phyloP scores from a whole-genome alignment of 1,140 invertebrate genomes.

The Sitobion miscanthi region DNA sequence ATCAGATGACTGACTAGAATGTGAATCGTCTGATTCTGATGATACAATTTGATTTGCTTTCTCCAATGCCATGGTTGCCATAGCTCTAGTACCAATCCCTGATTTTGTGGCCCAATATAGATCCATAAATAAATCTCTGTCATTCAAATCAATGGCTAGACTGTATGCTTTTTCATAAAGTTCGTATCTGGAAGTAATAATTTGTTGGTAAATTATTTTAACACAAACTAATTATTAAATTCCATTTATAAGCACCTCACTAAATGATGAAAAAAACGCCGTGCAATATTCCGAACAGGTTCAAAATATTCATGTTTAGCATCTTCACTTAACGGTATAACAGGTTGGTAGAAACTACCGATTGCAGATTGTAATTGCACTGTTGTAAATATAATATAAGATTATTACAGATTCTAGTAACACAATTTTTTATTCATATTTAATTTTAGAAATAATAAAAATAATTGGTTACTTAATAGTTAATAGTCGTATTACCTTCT shows the following conservation, averaged over 20 bases:
- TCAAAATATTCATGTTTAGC: slow-evolving; percentile 75
- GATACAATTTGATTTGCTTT: slow-evolving; percentile 61
- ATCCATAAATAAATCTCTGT: slow-evolving; percentile 84
- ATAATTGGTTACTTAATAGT: not conserved
- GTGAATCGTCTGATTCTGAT: slow-evolving; percentile 59
- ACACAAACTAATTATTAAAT: not conserved
- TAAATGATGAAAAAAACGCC: slow-evolving; percentile 80
- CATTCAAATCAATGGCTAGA: slow-evolving; percentile 81
- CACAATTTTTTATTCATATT: not conserved
- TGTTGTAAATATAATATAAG: slow-evolving; percentile 59
- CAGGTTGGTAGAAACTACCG: slow-evolving; percentile 74
- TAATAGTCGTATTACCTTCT: slow-evolving; percentile 64
- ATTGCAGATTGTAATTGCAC: slow-evolving; percentile 74
- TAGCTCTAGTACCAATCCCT: slow-evolving; percentile 69
- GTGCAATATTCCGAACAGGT: slow-evolving; percentile 75
- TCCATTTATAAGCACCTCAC: slow-evolving; percentile 66
- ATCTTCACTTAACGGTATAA: slow-evolving; percentile 70
- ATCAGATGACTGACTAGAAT: slow-evolving; percentile 45
- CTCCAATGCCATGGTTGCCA: slow-evolving; percentile 74
- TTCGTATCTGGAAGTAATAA: slow-evolving; percentile 64
- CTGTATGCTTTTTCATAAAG: slow-evolving; percentile 85
- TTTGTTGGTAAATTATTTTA: not conserved
- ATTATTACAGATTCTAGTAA: not conserved
- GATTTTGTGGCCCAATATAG: slow-evolving; percentile 79
- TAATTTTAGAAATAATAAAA: not conserved